Conservation (phyloP, 2,797 vertebrate genomes). For the Parauchenoglanis punctatus region DNA sequence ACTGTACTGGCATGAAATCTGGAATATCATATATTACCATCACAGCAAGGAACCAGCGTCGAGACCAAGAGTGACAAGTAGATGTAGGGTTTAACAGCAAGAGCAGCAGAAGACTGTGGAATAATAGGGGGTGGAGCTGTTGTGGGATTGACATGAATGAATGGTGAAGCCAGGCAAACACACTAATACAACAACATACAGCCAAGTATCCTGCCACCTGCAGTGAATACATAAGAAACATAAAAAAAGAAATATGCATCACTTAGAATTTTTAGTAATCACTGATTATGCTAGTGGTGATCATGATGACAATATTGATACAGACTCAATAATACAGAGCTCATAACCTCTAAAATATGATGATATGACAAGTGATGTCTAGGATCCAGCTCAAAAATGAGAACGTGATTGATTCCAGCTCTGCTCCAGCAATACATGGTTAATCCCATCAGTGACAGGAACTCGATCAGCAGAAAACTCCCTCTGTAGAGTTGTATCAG, state of each 20-base stretch:
- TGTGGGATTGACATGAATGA: slow-evolving; percentile 74
- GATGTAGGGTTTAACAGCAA: slow-evolving; percentile 86
- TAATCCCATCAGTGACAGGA: slow-evolving; percentile 85
- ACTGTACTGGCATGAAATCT: background rate
- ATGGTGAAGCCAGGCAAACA: slow-evolving; percentile 82
- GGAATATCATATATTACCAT: slow-evolving; percentile 60
- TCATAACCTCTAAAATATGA: slow-evolving; percentile 84
- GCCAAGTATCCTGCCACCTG: slow-evolving; percentile 85
- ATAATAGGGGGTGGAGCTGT: slow-evolving; percentile 83
- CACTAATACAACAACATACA: slow-evolving; percentile 84
- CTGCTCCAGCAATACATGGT: slow-evolving; percentile 84
- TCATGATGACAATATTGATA: background rate
- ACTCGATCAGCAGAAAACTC: slow-evolving; percentile 86
- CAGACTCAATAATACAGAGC: background rate
- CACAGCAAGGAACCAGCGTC: slow-evolving; percentile 83
- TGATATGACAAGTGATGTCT: slow-evolving; percentile 85
- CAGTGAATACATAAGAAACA: slow-evolving; percentile 26
- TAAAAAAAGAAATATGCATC: background rate
- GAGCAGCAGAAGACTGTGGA: slow-evolving; percentile 84
- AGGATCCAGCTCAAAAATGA: slow-evolving; percentile 87
- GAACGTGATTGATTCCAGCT: slow-evolving; percentile 84
- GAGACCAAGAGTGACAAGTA: slow-evolving; percentile 81
- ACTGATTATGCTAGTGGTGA: background rate
- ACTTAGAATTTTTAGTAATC: background rate
- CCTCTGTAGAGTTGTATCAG: slow-evolving; percentile 86